phyloP scores from a whole-genome alignment of 2,113 vertebrate genomes.

The Galemys pyrenaicus region DNA sequence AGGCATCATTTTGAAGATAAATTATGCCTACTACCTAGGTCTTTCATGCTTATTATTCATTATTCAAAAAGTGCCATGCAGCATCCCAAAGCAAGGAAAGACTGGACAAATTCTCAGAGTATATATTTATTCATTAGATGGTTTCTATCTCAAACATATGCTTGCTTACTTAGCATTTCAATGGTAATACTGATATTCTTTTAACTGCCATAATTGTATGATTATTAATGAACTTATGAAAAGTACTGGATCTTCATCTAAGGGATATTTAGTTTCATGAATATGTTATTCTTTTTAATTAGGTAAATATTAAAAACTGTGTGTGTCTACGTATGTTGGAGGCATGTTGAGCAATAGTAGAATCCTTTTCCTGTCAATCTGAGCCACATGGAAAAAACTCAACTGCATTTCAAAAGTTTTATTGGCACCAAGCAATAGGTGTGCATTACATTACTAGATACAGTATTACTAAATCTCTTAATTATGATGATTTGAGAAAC shows the following conservation, averaged over 20 bases:
- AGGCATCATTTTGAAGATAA: slow-evolving; percentile 10
- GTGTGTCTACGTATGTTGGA: not conserved
- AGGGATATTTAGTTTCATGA: not conserved
- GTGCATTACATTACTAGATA: not conserved
- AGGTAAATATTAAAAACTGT: not conserved
- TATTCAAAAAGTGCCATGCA: not conserved
- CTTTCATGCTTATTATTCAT: slow-evolving; percentile 7
- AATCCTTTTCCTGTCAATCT: not conserved
- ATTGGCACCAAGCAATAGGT: not conserved
- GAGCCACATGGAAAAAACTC: not conserved
- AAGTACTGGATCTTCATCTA: not conserved
- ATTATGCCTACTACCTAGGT: not conserved
- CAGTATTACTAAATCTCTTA: not conserved
- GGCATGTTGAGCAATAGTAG: not conserved
- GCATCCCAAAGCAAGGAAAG: not conserved
- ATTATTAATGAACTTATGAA: not conserved
- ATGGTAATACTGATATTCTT: not conserved
- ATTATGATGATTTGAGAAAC: not conserved
- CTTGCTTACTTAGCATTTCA: not conserved
- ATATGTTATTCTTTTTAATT: not conserved
- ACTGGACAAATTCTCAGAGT: not conserved
- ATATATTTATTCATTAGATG: not conserved
- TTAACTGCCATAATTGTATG: not conserved
- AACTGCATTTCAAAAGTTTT: not conserved
- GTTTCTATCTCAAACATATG: not conserved